Conservation (phyloP, 2,888 invertebrate species). For the Pelosia muscerda region DNA sequence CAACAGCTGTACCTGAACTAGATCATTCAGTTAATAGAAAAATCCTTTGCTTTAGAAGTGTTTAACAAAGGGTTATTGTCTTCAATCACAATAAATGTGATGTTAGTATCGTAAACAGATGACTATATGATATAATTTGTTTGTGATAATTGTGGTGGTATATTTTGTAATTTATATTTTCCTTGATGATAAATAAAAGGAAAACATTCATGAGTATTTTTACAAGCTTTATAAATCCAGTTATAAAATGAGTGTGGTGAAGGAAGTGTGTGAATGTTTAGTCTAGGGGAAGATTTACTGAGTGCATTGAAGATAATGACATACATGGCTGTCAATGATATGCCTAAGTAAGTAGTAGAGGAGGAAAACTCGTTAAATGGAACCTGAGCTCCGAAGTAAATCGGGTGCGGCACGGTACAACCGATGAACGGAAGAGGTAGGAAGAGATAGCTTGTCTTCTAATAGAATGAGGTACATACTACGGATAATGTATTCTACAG, state of each 20-base stretch:
- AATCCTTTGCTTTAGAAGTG: not conserved
- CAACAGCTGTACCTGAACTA: not conserved
- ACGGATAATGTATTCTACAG: too few species aligned
- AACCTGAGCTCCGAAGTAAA: too few species aligned
- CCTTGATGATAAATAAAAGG: not conserved
- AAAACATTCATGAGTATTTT: not conserved
- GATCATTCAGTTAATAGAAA: not conserved
- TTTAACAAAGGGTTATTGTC: conserved; percentile 12
- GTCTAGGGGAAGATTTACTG: not conserved
- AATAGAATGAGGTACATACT: too few species aligned
- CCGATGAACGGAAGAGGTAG: too few species aligned
- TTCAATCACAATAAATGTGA: not conserved
- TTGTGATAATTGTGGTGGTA: not conserved
- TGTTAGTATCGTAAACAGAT: not conserved
- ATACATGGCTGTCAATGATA: too few species aligned
- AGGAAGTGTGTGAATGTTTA: not conserved
- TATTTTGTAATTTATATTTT: not conserved
- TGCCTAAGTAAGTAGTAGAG: too few species aligned
- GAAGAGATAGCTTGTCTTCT: too few species aligned
- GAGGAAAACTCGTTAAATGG: too few species aligned
- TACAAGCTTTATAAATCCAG: not conserved
- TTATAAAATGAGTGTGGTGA: not conserved
- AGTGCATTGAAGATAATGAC: too few species aligned
- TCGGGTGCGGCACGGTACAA: too few species aligned
- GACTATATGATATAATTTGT: not conserved